Evolutionary conservation across 1,140 invertebrate species (phyloP).

Genomic region (Physella acuta): DNA sequence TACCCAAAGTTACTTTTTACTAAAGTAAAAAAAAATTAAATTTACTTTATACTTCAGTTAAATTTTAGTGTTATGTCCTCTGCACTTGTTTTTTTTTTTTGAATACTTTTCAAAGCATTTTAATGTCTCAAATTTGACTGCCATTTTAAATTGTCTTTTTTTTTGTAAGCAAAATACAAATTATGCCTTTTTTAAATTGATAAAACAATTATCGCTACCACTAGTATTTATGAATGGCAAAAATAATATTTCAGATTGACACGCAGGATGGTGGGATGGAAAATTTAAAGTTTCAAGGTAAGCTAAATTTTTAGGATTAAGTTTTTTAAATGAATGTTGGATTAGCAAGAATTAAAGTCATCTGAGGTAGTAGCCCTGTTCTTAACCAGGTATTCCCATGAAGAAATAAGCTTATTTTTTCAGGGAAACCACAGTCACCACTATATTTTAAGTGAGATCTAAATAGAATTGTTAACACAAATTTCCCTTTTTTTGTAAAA

Average conservation of each 20-base stretch:
- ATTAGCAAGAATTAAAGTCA: background rate
- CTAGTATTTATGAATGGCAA: background rate
- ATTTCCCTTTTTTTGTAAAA: background rate
- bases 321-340: background rate
- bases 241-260: conserved; percentile 15
- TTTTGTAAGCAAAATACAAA: background rate
- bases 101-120: background rate
- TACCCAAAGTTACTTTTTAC: no score
- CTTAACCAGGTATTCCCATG: background rate
- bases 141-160: background rate
- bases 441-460: background rate
- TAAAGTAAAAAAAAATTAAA: no score
- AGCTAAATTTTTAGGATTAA: background rate
- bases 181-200: background rate
- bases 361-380: background rate
- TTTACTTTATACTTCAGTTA: no score
- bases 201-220: background rate
- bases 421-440: background rate
- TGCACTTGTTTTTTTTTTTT: background rate
- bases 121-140: background rate
- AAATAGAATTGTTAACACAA: background rate
- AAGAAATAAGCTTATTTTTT: background rate
- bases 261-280: conserved; percentile 17
- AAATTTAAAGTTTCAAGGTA: conserved; percentile 14
- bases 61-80: background rate